Evolutionary conservation across 2,888 invertebrate species (phyloP).

Genomic region (Agonum fuliginosum): DNA sequence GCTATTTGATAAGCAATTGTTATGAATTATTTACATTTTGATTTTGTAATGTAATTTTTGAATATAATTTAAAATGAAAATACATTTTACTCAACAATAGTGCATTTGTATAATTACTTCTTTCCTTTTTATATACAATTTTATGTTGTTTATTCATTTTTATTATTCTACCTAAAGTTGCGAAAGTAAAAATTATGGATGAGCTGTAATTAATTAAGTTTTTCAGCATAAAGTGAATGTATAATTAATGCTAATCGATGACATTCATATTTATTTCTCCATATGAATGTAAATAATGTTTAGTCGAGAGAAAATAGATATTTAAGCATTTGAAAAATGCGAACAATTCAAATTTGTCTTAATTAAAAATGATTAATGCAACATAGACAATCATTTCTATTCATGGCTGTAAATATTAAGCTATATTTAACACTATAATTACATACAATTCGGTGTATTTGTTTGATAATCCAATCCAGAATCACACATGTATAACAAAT

Average conservation of each 20-base stretch:
- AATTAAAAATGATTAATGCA: conserved; percentile 2
- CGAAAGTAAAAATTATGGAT: not conserved
- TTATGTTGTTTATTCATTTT: not conserved
- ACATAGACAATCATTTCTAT: not conserved
- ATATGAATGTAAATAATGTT: conserved; percentile 3
- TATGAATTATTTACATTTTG: too few species aligned
- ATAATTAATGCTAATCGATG: conserved; percentile 33
- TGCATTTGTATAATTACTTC: too few species aligned
- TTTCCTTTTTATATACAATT: not conserved
- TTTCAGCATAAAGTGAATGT: conserved; percentile 14
- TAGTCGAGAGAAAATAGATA: not conserved
- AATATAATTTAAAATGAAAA: too few species aligned
- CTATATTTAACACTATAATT: not conserved
- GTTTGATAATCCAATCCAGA: too few species aligned
- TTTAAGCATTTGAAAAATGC: not conserved
- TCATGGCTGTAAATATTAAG: not conserved
- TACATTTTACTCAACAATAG: too few species aligned
- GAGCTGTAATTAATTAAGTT: not conserved
- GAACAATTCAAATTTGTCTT: not conserved
- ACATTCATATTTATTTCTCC: not conserved
- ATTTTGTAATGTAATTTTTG: too few species aligned
- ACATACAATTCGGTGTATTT: too few species aligned
- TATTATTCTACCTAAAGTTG: not conserved
- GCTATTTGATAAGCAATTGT: too few species aligned
- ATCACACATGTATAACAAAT: conserved; percentile 13